phyloP scores from a whole-genome alignment of 2,113 vertebrate species.

The human region GRCh38 chr6:160784001-160784500 shows the following conservation, averaged over 20 bases:
- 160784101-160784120: too few species aligned
- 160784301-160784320: background rate
- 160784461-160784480: background rate
- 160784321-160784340: background rate
- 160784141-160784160: background rate
- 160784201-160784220: background rate
- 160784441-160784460: background rate
- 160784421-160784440: background rate
- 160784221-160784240: background rate
- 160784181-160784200: background rate
- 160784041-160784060: background rate
- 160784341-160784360: background rate
- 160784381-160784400: background rate
- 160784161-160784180: background rate
- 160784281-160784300: background rate
- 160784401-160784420: background rate
- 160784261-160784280: background rate
- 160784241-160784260: background rate
- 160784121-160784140: background rate
- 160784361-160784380: background rate
- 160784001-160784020: fast-evolving
- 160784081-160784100: too few species aligned
- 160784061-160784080: background rate
- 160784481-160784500: background rate
- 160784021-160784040: fast-evolving